Evolutionary conservation across 2,888 invertebrate genomes (phyloP).

Genomic region (Caenorhabditis wallacei): DNA sequence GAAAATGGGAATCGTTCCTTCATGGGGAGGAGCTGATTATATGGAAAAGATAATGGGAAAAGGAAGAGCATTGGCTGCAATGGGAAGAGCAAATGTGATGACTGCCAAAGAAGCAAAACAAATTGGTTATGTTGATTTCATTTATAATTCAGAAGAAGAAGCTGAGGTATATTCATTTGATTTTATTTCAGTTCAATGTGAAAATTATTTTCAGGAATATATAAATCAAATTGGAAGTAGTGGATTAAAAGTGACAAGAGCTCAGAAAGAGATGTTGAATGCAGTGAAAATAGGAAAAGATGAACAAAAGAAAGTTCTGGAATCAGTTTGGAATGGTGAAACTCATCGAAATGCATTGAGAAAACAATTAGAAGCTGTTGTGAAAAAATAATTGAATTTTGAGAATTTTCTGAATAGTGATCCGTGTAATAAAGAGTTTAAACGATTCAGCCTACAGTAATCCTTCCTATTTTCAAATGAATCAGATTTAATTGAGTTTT

Average conservation of each 20-base stretch:
- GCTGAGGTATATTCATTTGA: slow-evolving; percentile 54
- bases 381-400: slow-evolving; percentile 54
- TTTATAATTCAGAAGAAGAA: slow-evolving; percentile 65
- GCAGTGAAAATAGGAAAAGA: slow-evolving; percentile 51
- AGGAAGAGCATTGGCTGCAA: slow-evolving; percentile 50
- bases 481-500: no score
- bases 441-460: no score
- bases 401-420: no score
- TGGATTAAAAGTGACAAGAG: slow-evolving; percentile 57
- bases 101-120: slow-evolving; percentile 60
- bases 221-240: slow-evolving; percentile 50
- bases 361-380: slow-evolving; percentile 66
- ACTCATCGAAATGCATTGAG: slow-evolving; percentile 65
- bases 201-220: slow-evolving; percentile 52
- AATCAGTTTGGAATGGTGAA: slow-evolving; percentile 64
- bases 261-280: slow-evolving; percentile 68
- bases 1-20: slow-evolving; percentile 71
- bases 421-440: no score
- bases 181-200: no score
- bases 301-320: slow-evolving; percentile 57
- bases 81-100: slow-evolving; percentile 63
- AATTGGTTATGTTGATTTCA: slow-evolving; percentile 65
- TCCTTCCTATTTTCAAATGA: no score
- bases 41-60: slow-evolving; percentile 65
- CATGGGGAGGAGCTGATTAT: slow-evolving; percentile 72